Evolutionary conservation across 2,113 vertebrate species (phyloP), one percentile per base, ranked within the genome.

Genomic region (Nyctibius bracteatus): DNA sequence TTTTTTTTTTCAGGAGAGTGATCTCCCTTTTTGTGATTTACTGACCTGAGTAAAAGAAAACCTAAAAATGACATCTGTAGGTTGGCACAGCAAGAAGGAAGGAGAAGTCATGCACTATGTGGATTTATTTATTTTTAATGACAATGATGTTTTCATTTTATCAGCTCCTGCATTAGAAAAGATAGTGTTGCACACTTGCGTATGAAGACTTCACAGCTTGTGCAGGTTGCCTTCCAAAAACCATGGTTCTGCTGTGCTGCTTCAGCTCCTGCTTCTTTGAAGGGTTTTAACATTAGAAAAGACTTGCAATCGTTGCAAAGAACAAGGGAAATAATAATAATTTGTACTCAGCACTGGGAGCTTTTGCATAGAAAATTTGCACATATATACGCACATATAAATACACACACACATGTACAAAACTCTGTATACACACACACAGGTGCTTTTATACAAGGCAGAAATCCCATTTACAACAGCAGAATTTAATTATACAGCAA

Each of bases 61-160:
- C 15, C 25, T 85, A 44, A 66, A 62, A 14, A 37, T 46, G 33
- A 17, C 4, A 65, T 31, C 25, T 59, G 4, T n/a, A 85, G 16
- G n/a, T 47, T 51, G 15, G 15, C 37, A 39, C 0, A 0, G 5
- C 37, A 81, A 71, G 58, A 92, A 49, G 12, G 12, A 57, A 49
- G 24, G 25, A 66, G 18, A 75, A 94, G 35, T 44, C 23, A 66
- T 11, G 3, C 6, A 10, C 33, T 88, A 49, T 6, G 24, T 61
- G 37, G n/a, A 10, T 31, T 66, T 43, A 19, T 39, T 27, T 63
- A 54, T 73, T 73, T 91, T 54, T 46, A 31, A 70, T 66, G 7
- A 58, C n/a, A 66, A 27, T 33, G 13, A 33, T 22, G 16, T 27
- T 88, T 93, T 67, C 4, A 39, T 74, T 59, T 3, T 27, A 68